Conservation (phyloP, 2,797 vertebrate genomes). For the Moxostoma hubbsi region DNA sequence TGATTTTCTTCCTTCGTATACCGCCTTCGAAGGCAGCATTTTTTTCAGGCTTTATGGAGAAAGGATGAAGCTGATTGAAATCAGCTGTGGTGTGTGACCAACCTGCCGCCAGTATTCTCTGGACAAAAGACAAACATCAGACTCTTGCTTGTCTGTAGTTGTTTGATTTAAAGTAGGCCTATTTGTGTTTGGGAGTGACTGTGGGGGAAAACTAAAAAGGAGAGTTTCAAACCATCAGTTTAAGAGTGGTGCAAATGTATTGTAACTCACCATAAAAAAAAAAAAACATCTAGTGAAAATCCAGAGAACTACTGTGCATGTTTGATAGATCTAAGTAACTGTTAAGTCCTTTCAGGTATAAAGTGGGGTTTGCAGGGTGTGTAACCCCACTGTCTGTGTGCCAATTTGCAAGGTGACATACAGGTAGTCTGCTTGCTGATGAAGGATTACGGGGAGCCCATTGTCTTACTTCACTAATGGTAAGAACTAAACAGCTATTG, state of each 20-base stretch:
- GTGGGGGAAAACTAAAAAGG: too few relatives aligned
- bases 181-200: too few relatives aligned
- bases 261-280: not conserved
- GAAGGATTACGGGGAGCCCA: conserved; percentile 2
- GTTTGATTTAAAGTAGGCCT: too few relatives aligned
- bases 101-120: too few relatives aligned
- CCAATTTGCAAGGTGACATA: conserved; percentile 40
- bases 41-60: too few relatives aligned
- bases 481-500: conserved; percentile 51
- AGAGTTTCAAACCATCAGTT: not conserved
- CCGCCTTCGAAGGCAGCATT: too few relatives aligned
- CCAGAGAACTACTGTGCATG: not conserved
- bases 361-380: conserved; percentile 3
- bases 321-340: conserved; percentile 1
- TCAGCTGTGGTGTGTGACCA: not conserved
- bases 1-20: too few relatives aligned
- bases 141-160: too few relatives aligned
- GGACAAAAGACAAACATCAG: too few relatives aligned
- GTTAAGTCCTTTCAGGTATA: conserved; percentile 15
- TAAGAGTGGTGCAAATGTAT: not conserved
- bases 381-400: not conserved
- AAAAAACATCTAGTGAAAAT: not conserved
- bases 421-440: not conserved
- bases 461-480: conserved; percentile 29
- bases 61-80: not conserved